Evolutionary conservation across 30 jellyfish, hydroid and myxozoan genomes (phyloP), one percentile per base, ranked within the genome.

Genomic region (Chrysaora quinquecirrha): DNA sequence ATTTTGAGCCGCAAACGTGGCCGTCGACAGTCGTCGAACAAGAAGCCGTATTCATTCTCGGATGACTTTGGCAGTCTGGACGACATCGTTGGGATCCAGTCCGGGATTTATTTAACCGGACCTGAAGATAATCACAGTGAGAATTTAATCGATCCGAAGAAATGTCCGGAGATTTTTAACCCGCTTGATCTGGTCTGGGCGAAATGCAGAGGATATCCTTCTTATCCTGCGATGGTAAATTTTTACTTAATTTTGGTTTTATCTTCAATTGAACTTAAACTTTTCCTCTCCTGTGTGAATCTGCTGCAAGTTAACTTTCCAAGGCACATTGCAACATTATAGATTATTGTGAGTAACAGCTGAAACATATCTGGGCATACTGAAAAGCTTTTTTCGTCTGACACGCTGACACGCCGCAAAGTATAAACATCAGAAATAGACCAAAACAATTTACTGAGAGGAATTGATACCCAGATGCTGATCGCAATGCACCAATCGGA

Each of bases 201-300:
- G 18, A 95, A 95, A 69, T 88, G 99, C 82, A 88, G 96, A 78
- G 99, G 99, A 11, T 95, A 95, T 32, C 99, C 99, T 4, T 88
- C 99, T 3, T 95, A 95, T 48, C 99, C 99, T 4, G 99, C 99
- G 22, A 85, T 95, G 97, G 99, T 88, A n/a, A 76, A 96, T 30
- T 25, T n/a, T n/a, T n/a, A 1, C 10, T 43, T 9, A 43, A 43
- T 43, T 43, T 58, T 19, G 72, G 32, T 58, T 58, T 20, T 20
- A 4, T 20, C 32, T n/a, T n/a, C n/a, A n/a, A n/a, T n/a, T n/a
- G n/a, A n/a, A n/a, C n/a, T n/a, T n/a, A n/a, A n/a, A n/a, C n/a
- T n/a, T n/a, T n/a, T n/a, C n/a, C n/a, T n/a, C n/a, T n/a, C n/a
- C n/a, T n/a, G n/a, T n/a, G n/a, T n/a, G n/a, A n/a, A n/a, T n/a